Base-by-base conservation (phyloP, 2,797 vertebrate species). In the Aulostomus chinensis region DNA sequence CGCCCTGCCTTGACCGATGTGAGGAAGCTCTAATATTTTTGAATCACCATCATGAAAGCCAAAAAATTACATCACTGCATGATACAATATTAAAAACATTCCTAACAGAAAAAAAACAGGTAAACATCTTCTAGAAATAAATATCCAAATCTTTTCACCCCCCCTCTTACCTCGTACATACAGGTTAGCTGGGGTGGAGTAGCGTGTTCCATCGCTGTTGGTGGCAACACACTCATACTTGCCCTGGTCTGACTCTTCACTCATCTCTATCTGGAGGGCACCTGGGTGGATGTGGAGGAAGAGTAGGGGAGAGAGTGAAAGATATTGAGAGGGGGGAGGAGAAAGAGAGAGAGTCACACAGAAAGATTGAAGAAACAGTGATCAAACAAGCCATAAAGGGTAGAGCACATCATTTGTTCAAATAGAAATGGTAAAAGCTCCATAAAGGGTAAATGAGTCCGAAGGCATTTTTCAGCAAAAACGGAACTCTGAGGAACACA, bases 221-320 rank as follows among this genome's bases (percentile, higher is more conserved):
- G 97, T 98, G 80, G 97, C 97, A 82, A 99, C 96, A 89, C 97
- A 99, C 82, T 99, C 97, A 79, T 99, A 99, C 90, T 99, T 99
- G 67, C 97, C 97, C 93, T 99, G 97, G 91, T 99, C 97, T 12
- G 94, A 96, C 86, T 99, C 97, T 91, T 98, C 97, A 10, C 97
- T 99, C 89, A 95, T 92, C 86, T 99, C 96, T 62, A 99, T 99
- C 93, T 99, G 97, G 56, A 99, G 94, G 58, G 97, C 97, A 89
- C 97, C 97, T 99, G 92, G 84, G 87, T 61, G 81, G 84, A 92
- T 18, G 58, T 45, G 86, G 80, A 83, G 32, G 83, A 83, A 87
- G 78, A 84, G 67, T 52, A 53, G 68, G 54, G 2, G 52, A n/a
- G 24, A 25, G 34, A 50, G 20, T 25, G 53, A 14, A 15, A 39